Evolutionary conservation across 2,113 vertebrate genomes (phyloP).

Genomic region (Phoenicopterus ruber): DNA sequence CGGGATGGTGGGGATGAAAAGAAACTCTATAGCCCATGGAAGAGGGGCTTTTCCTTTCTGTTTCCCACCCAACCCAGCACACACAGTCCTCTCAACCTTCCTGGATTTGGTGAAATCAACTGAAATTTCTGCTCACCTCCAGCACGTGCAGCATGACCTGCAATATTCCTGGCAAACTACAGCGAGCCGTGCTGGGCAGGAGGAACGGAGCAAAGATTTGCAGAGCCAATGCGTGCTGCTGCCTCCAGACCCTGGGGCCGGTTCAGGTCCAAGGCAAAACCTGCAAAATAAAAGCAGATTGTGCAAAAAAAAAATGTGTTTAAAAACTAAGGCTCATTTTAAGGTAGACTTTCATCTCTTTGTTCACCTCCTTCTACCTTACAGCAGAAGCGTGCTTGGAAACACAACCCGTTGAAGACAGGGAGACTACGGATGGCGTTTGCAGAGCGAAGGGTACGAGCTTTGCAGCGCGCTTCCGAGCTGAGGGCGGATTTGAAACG

Average conservation of each 20-base stretch:
- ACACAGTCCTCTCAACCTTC: background rate
- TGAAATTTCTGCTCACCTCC: background rate
- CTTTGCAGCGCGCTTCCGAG: accelerated
- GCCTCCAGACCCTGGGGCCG: background rate
- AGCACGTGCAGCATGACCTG: background rate
- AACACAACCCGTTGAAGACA: background rate
- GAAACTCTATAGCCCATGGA: accelerated
- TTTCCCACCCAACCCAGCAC: background rate
- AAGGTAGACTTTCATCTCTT: background rate
- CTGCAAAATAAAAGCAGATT: background rate
- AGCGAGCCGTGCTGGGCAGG: background rate
- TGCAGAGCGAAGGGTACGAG: background rate
- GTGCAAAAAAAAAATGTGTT: no score
- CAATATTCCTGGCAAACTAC: background rate
- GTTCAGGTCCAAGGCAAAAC: background rate
- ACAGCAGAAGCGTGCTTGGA: background rate
- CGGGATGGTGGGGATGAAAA: background rate
- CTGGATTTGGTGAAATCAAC: background rate
- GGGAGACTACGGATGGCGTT: accelerated
- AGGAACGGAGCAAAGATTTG: background rate
- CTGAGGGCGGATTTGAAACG: background rate
- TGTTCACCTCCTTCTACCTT: background rate
- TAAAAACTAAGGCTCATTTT: background rate
- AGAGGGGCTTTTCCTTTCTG: background rate
- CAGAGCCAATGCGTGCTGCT: background rate